Percentiles rank a stretch among this genome's conserved stretches.
These are phyloP conservation scores for Alloplasta piceator DNA, from an alignment of 2,888 invertebrate species.

Conservation along the genomic window DNA sequence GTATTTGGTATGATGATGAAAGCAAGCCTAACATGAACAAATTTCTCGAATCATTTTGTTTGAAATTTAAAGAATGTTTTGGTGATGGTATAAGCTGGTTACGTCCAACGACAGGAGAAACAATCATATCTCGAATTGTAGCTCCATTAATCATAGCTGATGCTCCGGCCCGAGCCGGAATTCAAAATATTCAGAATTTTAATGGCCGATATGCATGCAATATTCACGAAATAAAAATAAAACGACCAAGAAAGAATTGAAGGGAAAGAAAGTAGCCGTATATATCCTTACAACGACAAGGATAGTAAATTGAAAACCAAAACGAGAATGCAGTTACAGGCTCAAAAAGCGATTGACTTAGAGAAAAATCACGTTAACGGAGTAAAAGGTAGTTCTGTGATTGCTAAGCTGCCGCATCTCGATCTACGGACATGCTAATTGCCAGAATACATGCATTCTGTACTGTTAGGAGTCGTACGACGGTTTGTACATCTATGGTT, in stretches of 20 bases:
- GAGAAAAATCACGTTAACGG: conserved; percentile 36
- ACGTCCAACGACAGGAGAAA: conserved; percentile 44
- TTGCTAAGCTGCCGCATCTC: conserved; percentile 56
- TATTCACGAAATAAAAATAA: neutral
- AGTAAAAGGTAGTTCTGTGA: conserved; percentile 55
- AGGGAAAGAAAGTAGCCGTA: too few species aligned
- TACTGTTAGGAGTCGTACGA: conserved; percentile 59
- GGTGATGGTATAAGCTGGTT: conserved; percentile 55
- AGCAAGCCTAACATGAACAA: conserved; percentile 56
- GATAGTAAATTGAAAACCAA: conserved; percentile 38
- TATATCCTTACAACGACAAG: neutral
- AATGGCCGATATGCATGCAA: conserved; percentile 2
- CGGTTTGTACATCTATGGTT: conserved; percentile 55
- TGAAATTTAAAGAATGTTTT: too few species aligned
- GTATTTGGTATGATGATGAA: conserved; percentile 53
- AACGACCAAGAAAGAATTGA: neutral
- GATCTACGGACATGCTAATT: conserved; percentile 61
- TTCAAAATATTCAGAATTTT: neutral
- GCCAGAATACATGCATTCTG: conserved; percentile 68
- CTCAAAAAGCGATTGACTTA: conserved; percentile 21
- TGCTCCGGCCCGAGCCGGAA: conserved; percentile 54
- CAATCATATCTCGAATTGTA: conserved; percentile 41
- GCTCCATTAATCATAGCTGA: conserved; percentile 59
- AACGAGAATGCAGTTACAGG: conserved; percentile 53
- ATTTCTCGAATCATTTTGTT: too few species aligned